phyloP scores from a whole-genome alignment of 2,888 invertebrate species.

The Encarsia formosa region DNA sequence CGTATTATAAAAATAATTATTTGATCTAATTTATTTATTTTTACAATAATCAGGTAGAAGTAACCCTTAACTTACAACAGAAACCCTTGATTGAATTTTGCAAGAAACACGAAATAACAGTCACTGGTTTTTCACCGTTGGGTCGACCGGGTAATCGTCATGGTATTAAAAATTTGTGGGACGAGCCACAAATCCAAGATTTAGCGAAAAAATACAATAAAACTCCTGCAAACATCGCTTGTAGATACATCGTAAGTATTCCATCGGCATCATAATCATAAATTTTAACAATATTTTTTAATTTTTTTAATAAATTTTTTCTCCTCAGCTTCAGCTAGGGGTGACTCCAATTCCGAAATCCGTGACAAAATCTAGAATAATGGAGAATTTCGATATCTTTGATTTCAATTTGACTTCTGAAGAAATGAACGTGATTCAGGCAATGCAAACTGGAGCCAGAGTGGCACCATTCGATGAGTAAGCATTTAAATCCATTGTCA shows the following conservation, averaged over 20 bases:
- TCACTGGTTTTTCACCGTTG: slow-evolving; percentile 80
- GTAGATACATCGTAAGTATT: slow-evolving; percentile 58
- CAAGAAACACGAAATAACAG: slow-evolving; percentile 60
- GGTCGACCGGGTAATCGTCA: slow-evolving; percentile 66
- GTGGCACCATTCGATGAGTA: slow-evolving; percentile 60
- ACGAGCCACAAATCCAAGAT: slow-evolving; percentile 53
- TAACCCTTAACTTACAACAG: slow-evolving; percentile 74
- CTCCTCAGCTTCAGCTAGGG: slow-evolving; percentile 43
- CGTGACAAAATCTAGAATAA: slow-evolving; percentile 58
- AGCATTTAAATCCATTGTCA: slow-evolving; percentile 41
- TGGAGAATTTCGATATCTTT: slow-evolving; percentile 61
- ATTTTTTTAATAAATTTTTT: not conserved
- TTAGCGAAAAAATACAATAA: slow-evolving; percentile 65
- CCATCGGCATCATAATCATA: not conserved
- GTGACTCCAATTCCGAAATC: slow-evolving; percentile 65
- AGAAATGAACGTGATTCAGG: slow-evolving; percentile 50
- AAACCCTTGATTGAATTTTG: slow-evolving; percentile 66
- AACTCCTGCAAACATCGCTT: slow-evolving; percentile 64
- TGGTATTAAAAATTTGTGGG: slow-evolving; percentile 25
- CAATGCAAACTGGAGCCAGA: slow-evolving; percentile 63
- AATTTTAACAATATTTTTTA: not conserved
- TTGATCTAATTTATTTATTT: too few species aligned
- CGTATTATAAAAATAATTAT: too few species aligned
- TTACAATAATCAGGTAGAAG: slow-evolving; percentile 66
- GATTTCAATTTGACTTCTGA: slow-evolving; percentile 59